Percentiles rank a stretch among this genome's conserved stretches.
phyloP scores from a whole-genome alignment of 1,140 invertebrate species.

The Polypedilum pembai region DNA sequence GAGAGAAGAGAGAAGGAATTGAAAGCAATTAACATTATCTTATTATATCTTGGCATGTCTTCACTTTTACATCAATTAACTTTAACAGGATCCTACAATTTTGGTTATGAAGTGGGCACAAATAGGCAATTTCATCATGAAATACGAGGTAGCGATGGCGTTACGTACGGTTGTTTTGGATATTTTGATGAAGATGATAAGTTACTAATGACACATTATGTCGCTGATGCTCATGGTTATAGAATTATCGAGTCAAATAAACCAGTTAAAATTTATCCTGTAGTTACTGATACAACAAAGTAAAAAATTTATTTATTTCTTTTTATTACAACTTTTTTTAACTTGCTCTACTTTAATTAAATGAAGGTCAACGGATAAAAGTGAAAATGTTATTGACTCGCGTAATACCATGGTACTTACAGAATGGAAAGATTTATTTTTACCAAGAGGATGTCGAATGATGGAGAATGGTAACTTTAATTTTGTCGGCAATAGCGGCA shows the following conservation, averaged over 20 bases:
- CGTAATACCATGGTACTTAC: slow-evolving; percentile 49
- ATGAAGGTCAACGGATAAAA: slow-evolving; percentile 11
- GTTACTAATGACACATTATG: slow-evolving; percentile 61
- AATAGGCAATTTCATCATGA: slow-evolving; percentile 73
- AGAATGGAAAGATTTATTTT: slow-evolving; percentile 53
- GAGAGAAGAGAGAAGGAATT: too few species aligned
- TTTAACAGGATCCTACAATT: slow-evolving; percentile 56
- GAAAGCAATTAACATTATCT: too few species aligned
- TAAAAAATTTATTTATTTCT: slow-evolving; percentile 25
- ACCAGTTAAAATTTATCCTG: slow-evolving; percentile 58
- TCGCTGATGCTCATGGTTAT: slow-evolving; percentile 70
- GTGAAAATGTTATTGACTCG: slow-evolving; percentile 40
- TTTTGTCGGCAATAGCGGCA: slow-evolving; percentile 14
- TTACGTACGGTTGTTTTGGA: slow-evolving; percentile 72
- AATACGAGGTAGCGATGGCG: slow-evolving; percentile 59
- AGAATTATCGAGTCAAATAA: slow-evolving; percentile 59
- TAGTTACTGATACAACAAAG: slow-evolving; percentile 33
- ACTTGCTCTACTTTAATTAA: not conserved
- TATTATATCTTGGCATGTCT: not conserved
- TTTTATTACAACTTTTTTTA: slow-evolving; percentile 30
- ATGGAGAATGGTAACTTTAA: slow-evolving; percentile 39
- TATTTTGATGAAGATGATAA: slow-evolving; percentile 61
- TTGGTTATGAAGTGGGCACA: slow-evolving; percentile 62
- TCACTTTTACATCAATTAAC: not conserved
- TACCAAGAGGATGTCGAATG: slow-evolving; percentile 53